phyloP scores from a whole-genome alignment of 1,140 invertebrate genomes.

The Hormaphis cornu region DNA sequence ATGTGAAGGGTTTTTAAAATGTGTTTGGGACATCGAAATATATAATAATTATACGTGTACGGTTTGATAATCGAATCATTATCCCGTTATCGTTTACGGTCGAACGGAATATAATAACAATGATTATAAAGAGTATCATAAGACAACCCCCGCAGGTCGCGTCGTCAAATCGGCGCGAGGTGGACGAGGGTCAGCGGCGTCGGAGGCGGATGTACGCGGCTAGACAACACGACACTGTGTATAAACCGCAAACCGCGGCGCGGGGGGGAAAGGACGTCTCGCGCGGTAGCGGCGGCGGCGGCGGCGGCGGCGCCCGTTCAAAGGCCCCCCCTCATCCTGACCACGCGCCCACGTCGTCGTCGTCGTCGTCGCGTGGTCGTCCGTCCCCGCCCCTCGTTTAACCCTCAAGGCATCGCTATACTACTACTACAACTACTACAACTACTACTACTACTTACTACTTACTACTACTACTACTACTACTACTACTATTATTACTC shows the following conservation, averaged over 20 bases:
- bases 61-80: too few species aligned
- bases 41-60: too few species aligned
- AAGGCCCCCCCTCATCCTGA: constrained; percentile 8
- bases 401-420: neutral
- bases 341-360: constrained; percentile 2
- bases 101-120: neutral
- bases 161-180: too few species aligned
- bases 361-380: constrained; percentile 14
- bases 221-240: constrained; percentile 16
- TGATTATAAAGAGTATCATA: neutral
- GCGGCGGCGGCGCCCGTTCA: constrained; percentile 1
- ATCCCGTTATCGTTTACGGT: too few species aligned
- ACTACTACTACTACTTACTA: neutral
- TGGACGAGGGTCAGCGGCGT: constrained; percentile 12
- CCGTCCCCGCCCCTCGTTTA: constrained; percentile 28
- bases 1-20: too few species aligned
- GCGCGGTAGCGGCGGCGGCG: neutral
- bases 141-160: neutral
- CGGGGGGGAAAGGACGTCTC: too few species aligned
- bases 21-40: too few species aligned
- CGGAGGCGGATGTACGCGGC: neutral
- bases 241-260: neutral
- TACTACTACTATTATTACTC: neutral
- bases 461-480: neutral
- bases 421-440: neutral